Percentiles rank a stretch among this genome's conserved stretches.
Conservation (phyloP, 2,113 vertebrate species). For the Serinus canaria region DNA sequence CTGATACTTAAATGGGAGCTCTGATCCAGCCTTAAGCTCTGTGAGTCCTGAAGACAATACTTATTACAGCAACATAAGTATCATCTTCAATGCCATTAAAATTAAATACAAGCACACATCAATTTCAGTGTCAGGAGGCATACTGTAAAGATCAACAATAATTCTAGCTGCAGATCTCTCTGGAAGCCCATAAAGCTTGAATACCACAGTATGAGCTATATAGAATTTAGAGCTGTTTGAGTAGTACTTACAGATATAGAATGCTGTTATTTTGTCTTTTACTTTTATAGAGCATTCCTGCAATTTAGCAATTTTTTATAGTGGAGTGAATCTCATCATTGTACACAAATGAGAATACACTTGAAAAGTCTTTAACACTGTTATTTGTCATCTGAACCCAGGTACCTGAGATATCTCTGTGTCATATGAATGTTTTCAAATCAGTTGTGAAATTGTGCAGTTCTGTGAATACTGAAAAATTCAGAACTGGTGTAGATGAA, state of each 20-base stretch:
- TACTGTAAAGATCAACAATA: constrained; percentile 47
- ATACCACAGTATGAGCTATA: background rate
- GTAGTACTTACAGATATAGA: background rate
- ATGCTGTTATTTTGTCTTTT: background rate
- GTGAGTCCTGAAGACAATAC: background rate
- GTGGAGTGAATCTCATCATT: background rate
- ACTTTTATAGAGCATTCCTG: background rate
- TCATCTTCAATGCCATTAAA: constrained; percentile 27
- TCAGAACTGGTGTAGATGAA: background rate
- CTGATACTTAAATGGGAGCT: background rate
- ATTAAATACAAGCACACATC: constrained; percentile 31
- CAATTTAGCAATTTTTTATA: background rate
- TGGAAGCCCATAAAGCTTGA: constrained; percentile 20
- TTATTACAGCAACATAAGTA: background rate
- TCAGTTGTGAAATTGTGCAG: background rate
- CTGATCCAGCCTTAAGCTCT: background rate
- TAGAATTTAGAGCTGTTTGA: constrained; percentile 2
- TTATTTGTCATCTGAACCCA: background rate
- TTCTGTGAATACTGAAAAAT: background rate
- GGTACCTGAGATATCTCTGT: background rate
- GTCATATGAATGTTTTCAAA: background rate
- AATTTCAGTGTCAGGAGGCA: constrained; percentile 15
- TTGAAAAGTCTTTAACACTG: background rate
- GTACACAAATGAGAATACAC: background rate
- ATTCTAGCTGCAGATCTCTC: constrained; percentile 33